A percentile compares a stretch with the other conserved stretches of the same genome.
These are phyloP conservation scores for Cyprinodon variegatus DNA, from an alignment of 2,113 vertebrate species.

Conservation along the genomic window DNA sequence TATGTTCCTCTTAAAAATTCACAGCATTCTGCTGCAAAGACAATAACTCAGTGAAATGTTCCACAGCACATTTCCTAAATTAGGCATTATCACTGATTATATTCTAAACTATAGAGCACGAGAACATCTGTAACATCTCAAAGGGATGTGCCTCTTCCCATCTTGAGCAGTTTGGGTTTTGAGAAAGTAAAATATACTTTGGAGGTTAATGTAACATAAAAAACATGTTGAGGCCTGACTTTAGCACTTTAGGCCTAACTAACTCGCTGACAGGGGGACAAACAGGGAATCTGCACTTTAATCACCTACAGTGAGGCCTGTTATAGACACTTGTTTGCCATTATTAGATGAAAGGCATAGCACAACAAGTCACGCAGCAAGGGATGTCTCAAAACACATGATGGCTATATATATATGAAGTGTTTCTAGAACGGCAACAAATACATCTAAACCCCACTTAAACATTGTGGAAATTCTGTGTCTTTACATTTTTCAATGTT, in stretches of 20 bases:
- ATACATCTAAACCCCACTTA: neutral
- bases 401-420: neutral
- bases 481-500: neutral
- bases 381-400: constrained; percentile 9
- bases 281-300: constrained; percentile 26
- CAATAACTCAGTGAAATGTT: constrained; percentile 72
- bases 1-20: constrained; percentile 63
- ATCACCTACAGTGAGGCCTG: constrained; percentile 20
- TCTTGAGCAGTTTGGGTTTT: constrained; percentile 27
- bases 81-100: constrained; percentile 75
- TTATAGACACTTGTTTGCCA: constrained; percentile 49
- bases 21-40: constrained; percentile 54
- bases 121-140: constrained; percentile 75
- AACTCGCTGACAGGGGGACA: constrained; percentile 21
- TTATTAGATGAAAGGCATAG: constrained; percentile 61
- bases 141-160: constrained; percentile 42
- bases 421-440: neutral
- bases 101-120: constrained; percentile 64
- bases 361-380: constrained; percentile 29
- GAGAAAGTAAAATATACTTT: constrained; percentile 22
- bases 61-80: constrained; percentile 72
- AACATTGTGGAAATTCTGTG: neutral
- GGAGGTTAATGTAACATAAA: neutral
- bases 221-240: constrained; percentile 20
- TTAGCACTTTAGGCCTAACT: constrained; percentile 12